Evolutionary conservation across 1,140 invertebrate genomes (phyloP).

Genomic region (Rhagoletis zephyria): DNA sequence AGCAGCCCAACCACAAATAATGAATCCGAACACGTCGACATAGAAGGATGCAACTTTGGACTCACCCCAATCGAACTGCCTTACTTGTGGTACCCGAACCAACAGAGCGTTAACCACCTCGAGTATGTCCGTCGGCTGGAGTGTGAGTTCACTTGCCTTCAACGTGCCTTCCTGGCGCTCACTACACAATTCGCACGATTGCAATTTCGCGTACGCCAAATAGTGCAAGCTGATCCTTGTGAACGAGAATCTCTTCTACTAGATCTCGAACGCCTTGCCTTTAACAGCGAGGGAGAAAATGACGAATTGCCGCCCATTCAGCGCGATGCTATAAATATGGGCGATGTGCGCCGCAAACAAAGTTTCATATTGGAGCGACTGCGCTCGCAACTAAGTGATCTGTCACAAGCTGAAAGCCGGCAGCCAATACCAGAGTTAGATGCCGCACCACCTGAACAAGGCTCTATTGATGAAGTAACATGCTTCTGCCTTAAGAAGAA

Average conservation of each 20-base stretch:
- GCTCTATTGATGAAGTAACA: neutral
- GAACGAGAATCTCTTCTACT: slow-evolving; percentile 32
- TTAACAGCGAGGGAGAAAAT: neutral
- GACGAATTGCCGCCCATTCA: slow-evolving; percentile 50
- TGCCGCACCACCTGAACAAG: slow-evolving; percentile 2
- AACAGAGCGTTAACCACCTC: slow-evolving; percentile 51
- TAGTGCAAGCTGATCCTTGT: slow-evolving; percentile 34
- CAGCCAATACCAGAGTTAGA: neutral
- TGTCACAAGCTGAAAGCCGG: neutral
- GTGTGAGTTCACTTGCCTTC: slow-evolving; percentile 46
- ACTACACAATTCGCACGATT: slow-evolving; percentile 54
- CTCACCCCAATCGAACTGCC: slow-evolving; percentile 21
- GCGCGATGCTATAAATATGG: slow-evolving; percentile 43
- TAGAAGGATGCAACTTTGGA: slow-evolving; percentile 34
- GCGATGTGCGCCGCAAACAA: slow-evolving; percentile 53
- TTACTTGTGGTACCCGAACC: slow-evolving; percentile 50
- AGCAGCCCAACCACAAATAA: neutral
- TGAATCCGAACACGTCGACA: neutral
- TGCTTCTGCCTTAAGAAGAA: slow-evolving; percentile 15
- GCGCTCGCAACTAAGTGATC: neutral
- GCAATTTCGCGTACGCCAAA: slow-evolving; percentile 56
- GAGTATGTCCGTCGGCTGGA: slow-evolving; percentile 53
- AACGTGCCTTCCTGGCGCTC: slow-evolving; percentile 32
- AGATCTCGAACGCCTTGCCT: slow-evolving; percentile 49
- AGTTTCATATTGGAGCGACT: slow-evolving; percentile 36